Evolutionary conservation across 1,140 invertebrate species (phyloP).

Genomic region (Leucophenga varia): DNA sequence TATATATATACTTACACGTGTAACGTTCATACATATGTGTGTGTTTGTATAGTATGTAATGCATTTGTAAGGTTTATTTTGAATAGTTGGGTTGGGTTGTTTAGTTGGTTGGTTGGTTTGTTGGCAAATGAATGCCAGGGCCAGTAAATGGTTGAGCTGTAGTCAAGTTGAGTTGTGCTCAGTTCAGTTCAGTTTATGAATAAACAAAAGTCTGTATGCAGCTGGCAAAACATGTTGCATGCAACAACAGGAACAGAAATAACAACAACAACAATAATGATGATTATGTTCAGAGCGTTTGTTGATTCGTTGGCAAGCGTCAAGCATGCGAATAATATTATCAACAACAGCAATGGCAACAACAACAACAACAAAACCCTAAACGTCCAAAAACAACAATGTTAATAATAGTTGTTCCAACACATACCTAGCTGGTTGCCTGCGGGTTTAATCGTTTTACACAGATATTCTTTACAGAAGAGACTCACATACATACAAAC

Average conservation of each 20-base stretch:
- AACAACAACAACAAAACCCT: constrained; percentile 14
- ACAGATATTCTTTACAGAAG: no score
- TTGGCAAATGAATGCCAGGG: not conserved
- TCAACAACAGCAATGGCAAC: constrained; percentile 24
- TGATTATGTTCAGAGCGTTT: not conserved
- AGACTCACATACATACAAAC: constrained; percentile 13
- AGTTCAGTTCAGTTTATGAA: constrained; percentile 18
- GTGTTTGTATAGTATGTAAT: no score
- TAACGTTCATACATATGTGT: no score
- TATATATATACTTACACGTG: no score
- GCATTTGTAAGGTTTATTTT: no score
- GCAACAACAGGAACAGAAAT: constrained; percentile 10
- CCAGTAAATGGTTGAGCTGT: no score
- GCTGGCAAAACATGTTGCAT: constrained; percentile 48
- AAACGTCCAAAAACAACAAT: constrained; percentile 14
- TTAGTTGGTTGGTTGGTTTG: not conserved
- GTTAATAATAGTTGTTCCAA: constrained; percentile 54
- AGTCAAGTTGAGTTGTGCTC: no score
- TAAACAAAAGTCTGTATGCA: constrained; percentile 2
- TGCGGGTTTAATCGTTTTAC: constrained; percentile 51
- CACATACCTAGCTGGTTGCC: constrained; percentile 37
- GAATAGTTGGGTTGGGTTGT: no score
- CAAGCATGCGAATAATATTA: constrained; percentile 48
- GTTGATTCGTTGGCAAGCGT: not conserved
- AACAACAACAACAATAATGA: no score